phyloP scores from a whole-genome alignment of 2,888 invertebrate genomes.

The Heteromurus nitidus region DNA sequence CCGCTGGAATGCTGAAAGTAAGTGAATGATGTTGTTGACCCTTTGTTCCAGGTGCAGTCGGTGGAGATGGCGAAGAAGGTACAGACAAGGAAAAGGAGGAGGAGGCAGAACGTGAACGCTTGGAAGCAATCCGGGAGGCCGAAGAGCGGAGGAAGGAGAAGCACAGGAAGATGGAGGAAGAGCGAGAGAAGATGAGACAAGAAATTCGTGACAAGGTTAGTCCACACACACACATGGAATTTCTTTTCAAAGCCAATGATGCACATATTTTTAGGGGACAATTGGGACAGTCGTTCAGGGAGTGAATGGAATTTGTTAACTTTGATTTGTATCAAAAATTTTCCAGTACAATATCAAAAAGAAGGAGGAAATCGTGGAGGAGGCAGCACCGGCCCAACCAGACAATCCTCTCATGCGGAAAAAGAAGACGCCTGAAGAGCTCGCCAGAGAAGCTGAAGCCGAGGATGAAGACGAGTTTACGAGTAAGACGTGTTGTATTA shows the following conservation, averaged over 20 bases:
- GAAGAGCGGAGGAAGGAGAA: constrained; percentile 99
- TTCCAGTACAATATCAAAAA: constrained; percentile 98
- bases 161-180: constrained; percentile 99
- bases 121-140: constrained; percentile 97
- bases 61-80: constrained; percentile 85
- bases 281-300: too few relatives aligned
- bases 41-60: constrained; percentile 81
- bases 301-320: too few relatives aligned
- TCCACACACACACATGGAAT: not conserved
- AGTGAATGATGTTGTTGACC: too few relatives aligned
- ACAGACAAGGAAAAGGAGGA: constrained; percentile 99
- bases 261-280: too few relatives aligned
- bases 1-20: too few relatives aligned
- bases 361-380: constrained; percentile 87
- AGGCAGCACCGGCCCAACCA: constrained; percentile 83
- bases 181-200: constrained; percentile 99
- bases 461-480: constrained; percentile 97
- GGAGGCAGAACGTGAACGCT: constrained; percentile 97
- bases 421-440: constrained; percentile 98
- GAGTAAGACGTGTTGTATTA: constrained; percentile 78
- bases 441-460: constrained; percentile 96
- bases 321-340: too few relatives aligned
- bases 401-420: constrained; percentile 97
- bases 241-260: not conserved
- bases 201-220: constrained; percentile 98